Percentiles rank a stretch among this genome's conserved stretches.
phyloP scores from a whole-genome alignment of 2,888 invertebrate genomes.

The Gortyna flavago region DNA sequence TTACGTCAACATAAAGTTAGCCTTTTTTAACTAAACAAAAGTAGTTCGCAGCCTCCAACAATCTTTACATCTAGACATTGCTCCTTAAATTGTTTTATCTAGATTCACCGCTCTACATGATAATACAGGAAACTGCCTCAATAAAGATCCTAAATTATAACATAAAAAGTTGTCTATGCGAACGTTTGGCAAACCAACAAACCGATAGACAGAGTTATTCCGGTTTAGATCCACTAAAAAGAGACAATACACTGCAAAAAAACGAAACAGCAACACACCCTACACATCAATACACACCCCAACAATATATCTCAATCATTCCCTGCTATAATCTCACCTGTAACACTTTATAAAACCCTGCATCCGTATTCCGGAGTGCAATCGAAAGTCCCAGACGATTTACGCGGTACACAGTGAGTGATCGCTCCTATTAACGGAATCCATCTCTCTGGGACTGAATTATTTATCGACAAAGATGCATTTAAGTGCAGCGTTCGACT shows the following conservation, averaged over 20 bases:
- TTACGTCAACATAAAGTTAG: no score
- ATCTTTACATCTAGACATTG: no score
- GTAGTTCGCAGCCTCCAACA: no score
- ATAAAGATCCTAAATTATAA: no score
- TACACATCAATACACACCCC: conserved; percentile 30
- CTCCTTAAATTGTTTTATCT: no score
- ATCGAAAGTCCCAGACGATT: conserved; percentile 87
- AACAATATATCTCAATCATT: conserved; percentile 65
- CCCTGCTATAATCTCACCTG: conserved; percentile 62
- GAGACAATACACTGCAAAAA: conserved; percentile 14
- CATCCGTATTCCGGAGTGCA: conserved; percentile 72
- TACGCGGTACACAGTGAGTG: conserved; percentile 81
- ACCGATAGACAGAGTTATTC: no score
- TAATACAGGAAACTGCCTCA: no score
- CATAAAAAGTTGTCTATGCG: no score
- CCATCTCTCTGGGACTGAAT: conserved; percentile 79
- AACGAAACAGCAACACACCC: conserved; percentile 16
- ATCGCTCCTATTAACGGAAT: conserved; percentile 82
- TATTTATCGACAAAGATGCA: conserved; percentile 84
- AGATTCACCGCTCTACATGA: no score
- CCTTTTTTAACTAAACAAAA: no score
- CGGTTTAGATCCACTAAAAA: no score
- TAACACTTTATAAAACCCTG: conserved; percentile 63
- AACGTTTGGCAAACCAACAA: no score
- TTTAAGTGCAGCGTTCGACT: conserved; percentile 70